These are phyloP conservation scores for Apodemia duryi DNA, from an alignment of 2,888 invertebrate species.

Conservation along the genomic window DNA sequence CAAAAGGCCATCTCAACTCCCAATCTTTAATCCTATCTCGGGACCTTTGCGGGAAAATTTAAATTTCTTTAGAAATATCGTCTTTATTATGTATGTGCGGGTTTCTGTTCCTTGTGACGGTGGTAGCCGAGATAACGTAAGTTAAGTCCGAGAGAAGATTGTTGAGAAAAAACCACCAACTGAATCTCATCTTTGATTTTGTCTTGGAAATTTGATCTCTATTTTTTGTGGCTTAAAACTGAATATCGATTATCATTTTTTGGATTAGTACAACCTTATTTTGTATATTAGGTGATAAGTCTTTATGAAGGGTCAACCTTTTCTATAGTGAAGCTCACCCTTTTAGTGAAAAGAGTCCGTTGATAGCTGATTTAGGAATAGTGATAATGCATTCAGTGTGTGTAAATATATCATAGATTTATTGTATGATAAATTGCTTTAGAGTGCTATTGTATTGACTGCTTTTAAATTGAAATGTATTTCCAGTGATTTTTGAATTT, in stretches of 20 bases:
- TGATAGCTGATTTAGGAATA: conserved; percentile 79
- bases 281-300: conserved; percentile 80
- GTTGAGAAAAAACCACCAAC: conserved; percentile 78
- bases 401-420: conserved; percentile 79
- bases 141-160: conserved; percentile 73
- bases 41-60: conserved; percentile 79
- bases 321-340: conserved; percentile 76
- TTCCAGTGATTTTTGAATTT: conserved; percentile 14
- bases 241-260: conserved; percentile 40
- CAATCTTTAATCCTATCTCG: conserved; percentile 80
- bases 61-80: conserved; percentile 80
- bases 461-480: conserved; percentile 17
- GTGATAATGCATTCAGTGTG: conserved; percentile 75
- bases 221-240: conserved; percentile 42
- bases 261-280: conserved; percentile 77
- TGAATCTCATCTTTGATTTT: conserved; percentile 59
- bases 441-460: conserved; percentile 13
- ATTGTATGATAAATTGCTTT: conserved; percentile 67
- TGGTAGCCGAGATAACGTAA: conserved; percentile 77
- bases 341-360: conserved; percentile 79
- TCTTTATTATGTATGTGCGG: conserved; percentile 78
- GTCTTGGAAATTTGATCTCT: conserved; percentile 56
- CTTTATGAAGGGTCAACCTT: conserved; percentile 80
- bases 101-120: conserved; percentile 76
- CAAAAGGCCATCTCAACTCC: conserved; percentile 77